Evolutionary conservation across 2,113 vertebrate genomes (phyloP), one percentile per base, ranked within the genome.

Genomic region (Budorcas taxicolor): DNA sequence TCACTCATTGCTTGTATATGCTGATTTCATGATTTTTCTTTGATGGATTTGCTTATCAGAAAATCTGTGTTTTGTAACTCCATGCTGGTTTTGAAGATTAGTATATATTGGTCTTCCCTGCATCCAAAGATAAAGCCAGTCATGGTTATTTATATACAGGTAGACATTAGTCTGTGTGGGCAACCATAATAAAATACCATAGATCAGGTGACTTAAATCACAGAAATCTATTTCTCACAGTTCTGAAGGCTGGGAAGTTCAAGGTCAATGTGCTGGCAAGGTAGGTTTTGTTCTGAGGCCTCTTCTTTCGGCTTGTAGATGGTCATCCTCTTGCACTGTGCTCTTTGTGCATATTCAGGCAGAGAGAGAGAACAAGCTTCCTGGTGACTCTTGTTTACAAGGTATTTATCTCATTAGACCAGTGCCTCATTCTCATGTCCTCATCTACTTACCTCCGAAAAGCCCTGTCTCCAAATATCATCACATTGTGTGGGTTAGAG

Each of bases 61-160:
- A 97, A 95, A 84, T 95, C 43, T 97, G 12, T 62, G 67, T 89
- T 95, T 94, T 85, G 25, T 88, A 84, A 74, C 50, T 91, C 36
- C 12, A 2, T 45, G 19, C 53, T 95, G 81, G 50, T 45, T 93
- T 83, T 98, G 83, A 91, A 95, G 67, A 80, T 83, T 88, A 89
- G n/a, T 96, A 5, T 89, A 17, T 82, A 10, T 86, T 86, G 8
- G 14, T 92, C 23, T 95, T 45, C 16, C 45, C 80, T 96, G 33
- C 84, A 25, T 95, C 62, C 36, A 90, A 47, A 96, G 82, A 43
- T 94, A 88, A 95, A 97, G 40, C 23, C 55, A 27, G 23, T 62
- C 17, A 15, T 95, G 58, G 12, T 43, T 84, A 58, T 74, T 55
- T 88, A 23, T 87, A 5, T 52, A 62, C 33, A 8, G n/a, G 8